A percentile compares a stretch with the other conserved stretches of the same genome.
phyloP scores from a whole-genome alignment of 2,888 invertebrate genomes.

The Cybosia mesomella region DNA sequence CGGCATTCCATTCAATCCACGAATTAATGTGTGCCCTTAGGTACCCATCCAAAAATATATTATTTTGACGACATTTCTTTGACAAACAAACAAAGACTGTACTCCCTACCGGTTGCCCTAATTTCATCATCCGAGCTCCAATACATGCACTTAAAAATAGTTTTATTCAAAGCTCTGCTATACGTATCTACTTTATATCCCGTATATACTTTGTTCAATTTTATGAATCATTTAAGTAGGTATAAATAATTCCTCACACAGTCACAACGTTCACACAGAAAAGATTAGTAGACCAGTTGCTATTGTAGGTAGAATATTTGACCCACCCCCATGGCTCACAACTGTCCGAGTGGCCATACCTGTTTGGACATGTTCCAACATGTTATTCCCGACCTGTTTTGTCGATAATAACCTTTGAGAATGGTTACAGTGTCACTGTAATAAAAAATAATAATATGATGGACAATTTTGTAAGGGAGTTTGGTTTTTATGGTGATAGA shows the following conservation, averaged over 20 bases:
- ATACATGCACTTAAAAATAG: too few species aligned
- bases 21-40: not conserved
- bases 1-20: not conserved
- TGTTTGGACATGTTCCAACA: constrained; percentile 41
- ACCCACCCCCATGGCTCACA: not conserved
- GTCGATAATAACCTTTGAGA: constrained; percentile 11
- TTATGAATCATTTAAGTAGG: too few species aligned
- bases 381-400: constrained; percentile 23
- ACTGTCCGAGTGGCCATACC: constrained; percentile 18
- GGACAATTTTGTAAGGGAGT: not conserved
- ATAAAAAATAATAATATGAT: not conserved
- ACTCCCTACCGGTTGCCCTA: too few species aligned
- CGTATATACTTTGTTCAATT: too few species aligned
- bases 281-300: not conserved
- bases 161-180: too few species aligned
- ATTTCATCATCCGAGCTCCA: too few species aligned
- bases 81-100: too few species aligned
- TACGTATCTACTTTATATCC: too few species aligned
- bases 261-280: too few species aligned
- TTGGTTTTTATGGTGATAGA: not conserved
- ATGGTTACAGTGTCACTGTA: constrained; percentile 1
- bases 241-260: too few species aligned
- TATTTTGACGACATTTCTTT: not conserved
- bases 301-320: not conserved
- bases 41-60: not conserved